Evolutionary conservation across 2,797 vertebrate genomes (phyloP).

Genomic region (Meriones psammophilus): DNA sequence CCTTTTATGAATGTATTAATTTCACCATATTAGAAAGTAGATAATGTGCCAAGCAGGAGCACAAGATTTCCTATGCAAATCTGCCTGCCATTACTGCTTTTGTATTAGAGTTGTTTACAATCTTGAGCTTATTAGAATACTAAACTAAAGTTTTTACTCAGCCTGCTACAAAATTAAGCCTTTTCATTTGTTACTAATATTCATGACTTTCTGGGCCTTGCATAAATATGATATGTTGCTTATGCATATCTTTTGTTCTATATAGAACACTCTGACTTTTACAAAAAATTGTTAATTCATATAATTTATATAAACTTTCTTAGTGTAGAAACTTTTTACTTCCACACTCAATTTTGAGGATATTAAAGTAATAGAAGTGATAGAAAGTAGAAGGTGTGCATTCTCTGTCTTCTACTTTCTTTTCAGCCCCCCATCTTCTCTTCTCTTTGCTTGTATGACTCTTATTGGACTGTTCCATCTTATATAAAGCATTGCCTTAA

Average conservation of each 20-base stretch:
- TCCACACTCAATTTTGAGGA: slow-evolving; percentile 65
- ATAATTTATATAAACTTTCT: slow-evolving; percentile 74
- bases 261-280: slow-evolving; percentile 77
- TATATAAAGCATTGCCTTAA: not conserved
- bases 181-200: slow-evolving; percentile 70
- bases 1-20: slow-evolving; percentile 90
- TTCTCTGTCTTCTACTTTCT: slow-evolving; percentile 11
- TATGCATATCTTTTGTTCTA: slow-evolving; percentile 81
- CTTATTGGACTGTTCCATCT: slow-evolving; percentile 2
- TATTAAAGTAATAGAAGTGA: slow-evolving; percentile 32
- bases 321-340: slow-evolving; percentile 77
- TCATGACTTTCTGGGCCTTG: slow-evolving; percentile 78
- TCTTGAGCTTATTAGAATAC: slow-evolving; percentile 76
- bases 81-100: slow-evolving; percentile 82
- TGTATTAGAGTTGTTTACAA: slow-evolving; percentile 84
- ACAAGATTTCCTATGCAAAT: slow-evolving; percentile 88
- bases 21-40: slow-evolving; percentile 88
- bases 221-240: slow-evolving; percentile 75
- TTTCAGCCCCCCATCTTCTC: not conserved
- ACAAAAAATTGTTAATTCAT: slow-evolving; percentile 36
- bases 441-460: slow-evolving; percentile 63
- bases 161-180: slow-evolving; percentile 68
- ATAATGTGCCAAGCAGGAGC: slow-evolving; percentile 89
- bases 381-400: slow-evolving; percentile 15
- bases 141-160: slow-evolving; percentile 70